Conservation (phyloP, 2,888 invertebrate genomes). For the Cosmopolites sordidus region DNA sequence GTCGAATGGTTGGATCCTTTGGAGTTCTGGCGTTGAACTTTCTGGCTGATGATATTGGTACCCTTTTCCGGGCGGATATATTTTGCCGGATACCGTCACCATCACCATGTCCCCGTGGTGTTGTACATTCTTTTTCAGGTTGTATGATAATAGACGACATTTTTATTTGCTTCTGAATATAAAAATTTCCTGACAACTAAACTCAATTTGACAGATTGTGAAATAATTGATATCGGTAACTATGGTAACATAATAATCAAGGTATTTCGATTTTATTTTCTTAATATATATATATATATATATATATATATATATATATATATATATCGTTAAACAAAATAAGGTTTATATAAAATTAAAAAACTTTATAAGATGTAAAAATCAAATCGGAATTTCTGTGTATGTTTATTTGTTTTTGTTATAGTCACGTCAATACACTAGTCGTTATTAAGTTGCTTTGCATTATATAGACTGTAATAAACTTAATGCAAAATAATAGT, state of each 20-base stretch:
- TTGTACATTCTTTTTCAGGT: constrained; percentile 13
- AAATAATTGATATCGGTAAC: not conserved
- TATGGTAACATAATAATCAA: not conserved
- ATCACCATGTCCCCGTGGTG: constrained; percentile 28
- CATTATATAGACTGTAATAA: too few relatives aligned
- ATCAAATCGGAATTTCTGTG: too few relatives aligned
- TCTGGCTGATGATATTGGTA: constrained; percentile 37
- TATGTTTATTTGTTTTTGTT: too few relatives aligned
- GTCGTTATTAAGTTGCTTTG: too few relatives aligned
- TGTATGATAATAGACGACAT: constrained; percentile 3
- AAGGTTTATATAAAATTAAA: too few relatives aligned
- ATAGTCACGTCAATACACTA: too few relatives aligned
- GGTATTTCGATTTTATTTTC: not conserved
- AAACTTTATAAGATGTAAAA: too few relatives aligned
- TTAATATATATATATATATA: not conserved
- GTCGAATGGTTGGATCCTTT: constrained; percentile 27
- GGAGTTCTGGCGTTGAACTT: constrained; percentile 36
- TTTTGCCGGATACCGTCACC: constrained; percentile 36
- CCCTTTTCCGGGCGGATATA: constrained; percentile 28
- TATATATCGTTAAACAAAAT: too few relatives aligned
- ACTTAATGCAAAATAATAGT: too few relatives aligned
- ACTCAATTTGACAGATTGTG: not conserved
- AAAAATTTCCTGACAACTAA: not conserved
- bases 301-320: not conserved
- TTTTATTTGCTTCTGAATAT: not conserved